Evolutionary conservation across 2,888 invertebrate genomes (phyloP), one percentile per base, ranked within the genome.

Genomic region (Girardia tigrina): DNA sequence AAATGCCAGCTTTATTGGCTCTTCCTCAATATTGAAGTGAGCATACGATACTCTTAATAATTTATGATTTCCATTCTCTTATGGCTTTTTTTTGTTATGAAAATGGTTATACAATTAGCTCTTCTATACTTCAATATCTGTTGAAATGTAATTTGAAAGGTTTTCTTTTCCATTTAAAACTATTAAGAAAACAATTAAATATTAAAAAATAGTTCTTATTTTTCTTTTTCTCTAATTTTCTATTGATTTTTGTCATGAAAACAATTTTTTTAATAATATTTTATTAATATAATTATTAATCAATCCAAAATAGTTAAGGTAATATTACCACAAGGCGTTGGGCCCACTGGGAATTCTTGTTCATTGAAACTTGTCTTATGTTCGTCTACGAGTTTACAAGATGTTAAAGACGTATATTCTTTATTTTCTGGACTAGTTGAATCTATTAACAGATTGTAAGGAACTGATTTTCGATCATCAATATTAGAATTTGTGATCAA

Each of bases 1-100:
- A 56, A 56, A 56, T 56, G 56, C 56, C 56, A 56, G 56, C n/a
- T 56, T 56, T n/a, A 56, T 56, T 56, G 56, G 56, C 23, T 56
- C n/a, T 56, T 56, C 23, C 4, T 20, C n/a, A 56, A 56, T 8
- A 20, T 56, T 56, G 8, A 56, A 56, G 56, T 12, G 56, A n/a
- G 23, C 56, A 56, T 56, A 56, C 6, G n/a, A 56, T 36, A 2
- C 4, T 56, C 23, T 56, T 8, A 56, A 56, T 56, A 56, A 56
- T 56, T 56, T 56, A 56, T 8, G 2, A 56, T 56, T 56, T 12
- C n/a, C n/a, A 56, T 56, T 56, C 16, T n/a, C n/a, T n/a, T n/a
- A n/a, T n/a, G n/a, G n/a, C n/a, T n/a, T n/a, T n/a, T n/a, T n/a
- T n/a, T n/a, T n/a, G n/a, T n/a, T n/a, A n/a, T n/a, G n/a, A n/a